phyloP scores from a whole-genome alignment of 1,140 invertebrate species.

The Bemisia tabaci region DNA sequence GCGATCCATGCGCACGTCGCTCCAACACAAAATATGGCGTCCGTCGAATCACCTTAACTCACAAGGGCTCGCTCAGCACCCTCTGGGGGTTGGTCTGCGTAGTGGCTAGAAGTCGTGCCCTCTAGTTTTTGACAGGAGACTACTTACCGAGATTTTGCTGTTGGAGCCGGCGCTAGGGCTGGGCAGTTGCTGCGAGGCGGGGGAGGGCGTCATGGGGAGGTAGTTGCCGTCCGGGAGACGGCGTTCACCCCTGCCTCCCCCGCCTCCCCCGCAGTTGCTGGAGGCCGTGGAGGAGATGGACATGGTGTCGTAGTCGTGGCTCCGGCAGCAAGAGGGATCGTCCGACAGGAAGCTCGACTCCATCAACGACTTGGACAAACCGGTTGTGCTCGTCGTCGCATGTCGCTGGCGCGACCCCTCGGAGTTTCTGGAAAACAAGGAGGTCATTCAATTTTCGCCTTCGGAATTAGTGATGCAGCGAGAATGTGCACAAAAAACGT shows the following conservation, averaged over 20 bases:
- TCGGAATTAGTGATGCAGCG: no score
- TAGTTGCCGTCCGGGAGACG: slow-evolving; percentile 34
- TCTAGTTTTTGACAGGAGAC: no score
- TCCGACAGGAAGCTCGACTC: slow-evolving; percentile 40
- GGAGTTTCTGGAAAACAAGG: slow-evolving; percentile 7
- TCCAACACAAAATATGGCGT: no score
- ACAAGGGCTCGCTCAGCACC: no score
- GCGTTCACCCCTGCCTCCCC: slow-evolving; percentile 22
- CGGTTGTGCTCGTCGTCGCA: slow-evolving; percentile 27
- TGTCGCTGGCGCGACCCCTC: slow-evolving; percentile 3
- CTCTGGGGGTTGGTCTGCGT: no score
- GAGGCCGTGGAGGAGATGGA: slow-evolving; percentile 37
- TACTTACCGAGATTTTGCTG: slow-evolving; percentile 38
- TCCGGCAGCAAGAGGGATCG: slow-evolving; percentile 34
- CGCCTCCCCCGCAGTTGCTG: slow-evolving; percentile 31
- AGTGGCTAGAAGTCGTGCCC: no score
- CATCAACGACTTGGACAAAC: slow-evolving; percentile 38
- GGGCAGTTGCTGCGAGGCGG: slow-evolving; percentile 28
- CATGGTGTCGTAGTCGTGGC: slow-evolving; percentile 37
- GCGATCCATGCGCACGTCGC: no score
- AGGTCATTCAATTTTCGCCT: no score
- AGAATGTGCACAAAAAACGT: no score
- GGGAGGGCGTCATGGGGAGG: slow-evolving; percentile 38
- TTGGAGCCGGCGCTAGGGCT: slow-evolving; percentile 21
- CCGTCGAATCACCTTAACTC: no score